Base-by-base conservation (phyloP, 2,888 invertebrate species). In the Callinectes sapidus region DNA sequence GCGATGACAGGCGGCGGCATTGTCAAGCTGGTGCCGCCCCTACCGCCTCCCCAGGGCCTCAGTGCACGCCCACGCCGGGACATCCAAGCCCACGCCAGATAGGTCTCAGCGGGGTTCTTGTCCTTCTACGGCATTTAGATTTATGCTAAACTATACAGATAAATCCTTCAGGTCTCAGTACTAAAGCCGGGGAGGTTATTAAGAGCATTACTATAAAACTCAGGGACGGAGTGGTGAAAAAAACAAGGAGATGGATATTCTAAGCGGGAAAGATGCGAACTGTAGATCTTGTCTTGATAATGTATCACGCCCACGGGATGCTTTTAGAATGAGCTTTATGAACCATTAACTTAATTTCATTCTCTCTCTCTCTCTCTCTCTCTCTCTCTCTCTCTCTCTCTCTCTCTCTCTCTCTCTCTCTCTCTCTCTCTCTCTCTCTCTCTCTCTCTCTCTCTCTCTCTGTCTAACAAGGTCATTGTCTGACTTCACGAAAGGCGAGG, bases 301-400 rank as follows among this genome's bases (percentile, higher is more conserved):
- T 71, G 28, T 13, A 71, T 71, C 71, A 71, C n/a, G 28, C 28
- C 71, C 10, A 28, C 10, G 10, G n/a, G 18, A 71, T 10, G 71
- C 8, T n/a, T 71, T 28, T 71, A 71, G 28, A 71, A 8, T 71
- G 10, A 28, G n/a, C 71, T 71, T 71, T 71, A 28, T 71, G 71
- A 28, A 28, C n/a, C 28, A 71, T 71, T 28, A 71, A n/a, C 28
- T 71, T 28, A 71, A 28, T 71, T 28, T 71, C 71, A n/a, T 28
- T 71, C 28, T 71, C 28, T 28, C 71, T 71, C 71, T 71, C 28
- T 71, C 71, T 71, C 23, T 71, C 71, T 71, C 71, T 71, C 71
- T 71, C 71, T 71, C 71, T 71, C 71, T 71, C 71, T 71, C 71
- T 71, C 71, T 71, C 71, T 71, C 71, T 71, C 71, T 71, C 71